Evolutionary conservation across 35 echinoderm and acorn worm genomes (phyloP), one percentile per base, ranked within the genome.

Genomic region (Patiria miniata): DNA sequence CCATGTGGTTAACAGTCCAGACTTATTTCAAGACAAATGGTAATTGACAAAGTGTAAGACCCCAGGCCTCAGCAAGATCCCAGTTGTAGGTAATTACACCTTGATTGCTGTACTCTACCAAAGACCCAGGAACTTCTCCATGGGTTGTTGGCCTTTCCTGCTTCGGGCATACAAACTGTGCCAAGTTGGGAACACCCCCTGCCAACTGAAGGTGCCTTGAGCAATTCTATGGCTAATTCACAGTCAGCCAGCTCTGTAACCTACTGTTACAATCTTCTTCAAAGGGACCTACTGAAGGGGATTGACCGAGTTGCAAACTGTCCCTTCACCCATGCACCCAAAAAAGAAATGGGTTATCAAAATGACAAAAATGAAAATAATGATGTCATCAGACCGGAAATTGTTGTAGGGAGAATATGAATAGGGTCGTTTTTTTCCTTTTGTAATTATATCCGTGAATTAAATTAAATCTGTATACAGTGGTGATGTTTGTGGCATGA

Each of bases 1-100:
- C 65, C 65, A 73, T 73, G 65, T 73, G 65, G 65, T 73, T 73
- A 73, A 73, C 65, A 73, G 65, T 73, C 65, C 65, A 73, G 65
- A 73, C 65, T 32, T 73, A 23, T 73, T 73, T 73, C 26, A 73
- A 73, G 65, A 73, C 65, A 73, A 73, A 14, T 73, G 65, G 65
- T 73, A 73, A 73, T 73, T 73, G 65, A 73, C 65, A 73, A 32
- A 73, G 65, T 32, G 65, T 73, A 73, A 73, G 65, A 73, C 65
- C 65, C 65, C 26, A 73, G 65, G 65, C 34, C 65, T 34, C 23
- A 73, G 26, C 65, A 73, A 73, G 65, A 73, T 73, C 65, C 65
- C 65, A 36, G 65, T 73, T 73, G 65, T 30, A 73, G 65, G 65
- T 73, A 73, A 73, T 73, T 73, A 73, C 65, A 73, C 65, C 65